phyloP scores from a whole-genome alignment of 1,140 invertebrate species.

The Belonocnema kinseyi region DNA sequence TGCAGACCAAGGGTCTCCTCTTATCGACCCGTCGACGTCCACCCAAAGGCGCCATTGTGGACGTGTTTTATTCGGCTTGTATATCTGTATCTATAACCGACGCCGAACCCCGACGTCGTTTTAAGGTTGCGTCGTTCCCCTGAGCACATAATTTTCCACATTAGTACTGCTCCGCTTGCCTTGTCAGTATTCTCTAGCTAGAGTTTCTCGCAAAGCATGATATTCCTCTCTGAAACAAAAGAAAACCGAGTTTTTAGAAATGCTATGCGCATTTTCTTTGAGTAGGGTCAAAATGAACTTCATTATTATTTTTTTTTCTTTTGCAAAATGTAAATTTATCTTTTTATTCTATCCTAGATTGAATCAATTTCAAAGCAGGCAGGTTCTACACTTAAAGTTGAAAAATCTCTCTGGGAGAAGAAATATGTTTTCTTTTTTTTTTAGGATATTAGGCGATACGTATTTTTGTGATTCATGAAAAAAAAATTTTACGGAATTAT shows the following conservation, averaged over 20 bases:
- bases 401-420: no score
- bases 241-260: background rate
- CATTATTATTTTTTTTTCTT: no score
- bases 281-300: no score
- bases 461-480: no score
- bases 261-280: background rate
- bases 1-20: slow-evolving; percentile 60
- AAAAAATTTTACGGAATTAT: no score
- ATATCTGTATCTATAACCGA: slow-evolving; percentile 33
- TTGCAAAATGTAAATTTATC: no score
- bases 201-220: background rate
- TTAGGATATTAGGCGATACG: no score
- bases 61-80: slow-evolving; percentile 45
- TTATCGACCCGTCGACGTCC: slow-evolving; percentile 69
- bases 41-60: slow-evolving; percentile 65
- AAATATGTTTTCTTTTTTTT: no score
- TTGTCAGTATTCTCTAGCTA: background rate
- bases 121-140: slow-evolving; percentile 12
- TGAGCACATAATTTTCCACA: slow-evolving; percentile 44
- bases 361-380: no score
- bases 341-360: no score
- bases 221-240: background rate
- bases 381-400: no score
- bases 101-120: slow-evolving; percentile 37
- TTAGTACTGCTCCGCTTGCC: slow-evolving; percentile 39